These are phyloP conservation scores for Oscarella lobularis DNA, from an alignment of 37 sponge, comb jelly and placozoan genomes.

Conservation along the genomic window DNA sequence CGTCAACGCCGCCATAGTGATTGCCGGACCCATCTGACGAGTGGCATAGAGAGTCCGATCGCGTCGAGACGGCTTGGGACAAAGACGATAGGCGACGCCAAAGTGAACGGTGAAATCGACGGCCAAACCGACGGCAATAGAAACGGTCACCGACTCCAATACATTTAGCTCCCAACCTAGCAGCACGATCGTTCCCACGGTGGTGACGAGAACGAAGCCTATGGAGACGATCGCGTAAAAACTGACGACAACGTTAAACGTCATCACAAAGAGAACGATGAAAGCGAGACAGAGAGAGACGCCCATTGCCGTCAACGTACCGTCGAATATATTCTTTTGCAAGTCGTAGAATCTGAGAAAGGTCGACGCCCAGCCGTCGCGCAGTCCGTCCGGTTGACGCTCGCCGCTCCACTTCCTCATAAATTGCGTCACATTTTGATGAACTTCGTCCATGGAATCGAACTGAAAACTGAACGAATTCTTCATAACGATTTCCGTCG, in stretches of 20 bases:
- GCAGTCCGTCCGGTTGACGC: not conserved
- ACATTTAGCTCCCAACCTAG: not conserved
- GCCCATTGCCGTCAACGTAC: not conserved
- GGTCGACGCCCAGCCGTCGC: not conserved
- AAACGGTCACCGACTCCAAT: not conserved
- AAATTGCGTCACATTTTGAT: not conserved
- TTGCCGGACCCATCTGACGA: not conserved
- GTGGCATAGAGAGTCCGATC: not conserved
- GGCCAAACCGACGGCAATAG: not conserved
- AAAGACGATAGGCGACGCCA: not conserved
- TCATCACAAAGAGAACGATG: not conserved
- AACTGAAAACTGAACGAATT: not conserved
- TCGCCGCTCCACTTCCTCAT: not conserved
- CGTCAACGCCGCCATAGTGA: too few species aligned
- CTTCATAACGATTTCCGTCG: not conserved
- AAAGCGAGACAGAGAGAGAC: not conserved
- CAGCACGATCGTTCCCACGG: not conserved
- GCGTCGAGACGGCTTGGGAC: not conserved
- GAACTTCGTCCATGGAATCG: not conserved
- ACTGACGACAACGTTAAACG: not conserved
- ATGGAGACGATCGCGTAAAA: not conserved
- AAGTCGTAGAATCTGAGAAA: not conserved
- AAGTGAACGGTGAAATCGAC: conserved; percentile 1
- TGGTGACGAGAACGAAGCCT: not conserved
- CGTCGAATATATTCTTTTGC: not conserved